Percentiles rank a stretch among this genome's conserved stretches.
phyloP scores from a whole-genome alignment of 2,888 invertebrate species.

The Athetis lepigone region DNA sequence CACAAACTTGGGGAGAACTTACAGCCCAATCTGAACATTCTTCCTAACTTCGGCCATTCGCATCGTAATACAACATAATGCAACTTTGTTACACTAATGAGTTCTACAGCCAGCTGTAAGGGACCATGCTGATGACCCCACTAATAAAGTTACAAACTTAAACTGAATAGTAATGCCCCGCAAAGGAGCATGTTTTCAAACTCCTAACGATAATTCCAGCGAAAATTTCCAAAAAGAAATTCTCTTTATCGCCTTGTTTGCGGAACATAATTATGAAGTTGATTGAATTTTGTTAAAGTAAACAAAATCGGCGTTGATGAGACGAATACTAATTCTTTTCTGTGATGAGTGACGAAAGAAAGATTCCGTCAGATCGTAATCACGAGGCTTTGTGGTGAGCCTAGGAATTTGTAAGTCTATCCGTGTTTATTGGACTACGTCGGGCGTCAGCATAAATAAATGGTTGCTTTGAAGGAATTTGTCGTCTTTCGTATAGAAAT shows the following conservation, averaged over 20 bases:
- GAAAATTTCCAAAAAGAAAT: conserved; percentile 26
- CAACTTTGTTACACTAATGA: conserved; percentile 58
- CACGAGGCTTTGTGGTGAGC: conserved; percentile 41
- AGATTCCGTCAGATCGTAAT: conserved; percentile 18
- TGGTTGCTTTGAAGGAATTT: conserved; percentile 5
- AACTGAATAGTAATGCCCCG: conserved; percentile 47
- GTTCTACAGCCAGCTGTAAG: conserved; percentile 29
- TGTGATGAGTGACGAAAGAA: conserved; percentile 20
- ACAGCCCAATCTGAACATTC: conserved; percentile 56
- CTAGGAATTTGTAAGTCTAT: conserved; percentile 46
- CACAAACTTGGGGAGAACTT: conserved; percentile 47
- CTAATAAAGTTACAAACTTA: conserved; percentile 57
- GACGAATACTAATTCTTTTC: conserved; percentile 37
- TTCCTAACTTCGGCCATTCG: conserved; percentile 58
- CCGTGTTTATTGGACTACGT: conserved; percentile 30
- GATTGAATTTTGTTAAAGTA: conserved; percentile 47
- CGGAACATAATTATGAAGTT: conserved; percentile 45
- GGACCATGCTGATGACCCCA: conserved; percentile 33
- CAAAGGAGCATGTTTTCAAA: conserved; percentile 36
- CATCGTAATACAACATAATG: conserved; percentile 54
- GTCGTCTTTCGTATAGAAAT: not conserved
- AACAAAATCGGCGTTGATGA: conserved; percentile 39
- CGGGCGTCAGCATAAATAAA: conserved; percentile 43
- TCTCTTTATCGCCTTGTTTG: conserved; percentile 42
- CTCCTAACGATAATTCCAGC: conserved; percentile 22